These are phyloP conservation scores for Cheilinus undulatus DNA, from an alignment of 2,113 vertebrate species.

Conservation along the genomic window DNA sequence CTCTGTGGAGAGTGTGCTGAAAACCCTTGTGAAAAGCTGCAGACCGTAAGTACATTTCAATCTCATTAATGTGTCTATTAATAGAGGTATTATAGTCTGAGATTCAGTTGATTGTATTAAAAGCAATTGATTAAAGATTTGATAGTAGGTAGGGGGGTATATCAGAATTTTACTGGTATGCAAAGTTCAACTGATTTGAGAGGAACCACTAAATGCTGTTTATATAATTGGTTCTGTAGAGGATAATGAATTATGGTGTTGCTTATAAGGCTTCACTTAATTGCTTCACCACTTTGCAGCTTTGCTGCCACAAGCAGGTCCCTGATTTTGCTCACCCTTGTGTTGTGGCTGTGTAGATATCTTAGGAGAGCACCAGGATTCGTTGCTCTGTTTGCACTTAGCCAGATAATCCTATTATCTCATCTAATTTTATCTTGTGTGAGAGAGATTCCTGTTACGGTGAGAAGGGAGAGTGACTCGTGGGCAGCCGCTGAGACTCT, in stretches of 20 bases:
- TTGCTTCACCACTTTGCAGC: not conserved
- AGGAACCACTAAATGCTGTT: not conserved
- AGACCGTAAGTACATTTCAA: constrained; percentile 91
- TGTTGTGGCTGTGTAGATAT: constrained; percentile 32
- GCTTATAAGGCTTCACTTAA: not conserved
- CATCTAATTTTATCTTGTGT: constrained; percentile 78
- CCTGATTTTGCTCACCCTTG: constrained; percentile 15
- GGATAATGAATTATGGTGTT: not conserved
- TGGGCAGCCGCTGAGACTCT: constrained; percentile 45
- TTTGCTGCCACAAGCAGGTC: constrained; percentile 19
- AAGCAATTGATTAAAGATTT: not conserved
- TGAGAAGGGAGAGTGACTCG: constrained; percentile 60
- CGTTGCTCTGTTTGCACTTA: constrained; percentile 62
- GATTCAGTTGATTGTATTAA: not conserved
- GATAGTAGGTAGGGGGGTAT: not conserved
- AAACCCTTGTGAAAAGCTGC: constrained; percentile 96
- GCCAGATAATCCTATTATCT: constrained; percentile 80
- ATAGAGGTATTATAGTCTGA: not conserved
- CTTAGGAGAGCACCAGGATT: constrained; percentile 34
- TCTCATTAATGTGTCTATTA: not conserved
- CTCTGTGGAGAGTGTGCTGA: constrained; percentile 95
- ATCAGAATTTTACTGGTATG: not conserved
- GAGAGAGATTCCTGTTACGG: constrained; percentile 72
- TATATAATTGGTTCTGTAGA: not conserved
- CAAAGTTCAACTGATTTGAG: not conserved